A percentile compares a stretch with the other conserved stretches of the same genome.
Conservation (phyloP, 2,797 vertebrate species). For the Siniperca obscura region DNA sequence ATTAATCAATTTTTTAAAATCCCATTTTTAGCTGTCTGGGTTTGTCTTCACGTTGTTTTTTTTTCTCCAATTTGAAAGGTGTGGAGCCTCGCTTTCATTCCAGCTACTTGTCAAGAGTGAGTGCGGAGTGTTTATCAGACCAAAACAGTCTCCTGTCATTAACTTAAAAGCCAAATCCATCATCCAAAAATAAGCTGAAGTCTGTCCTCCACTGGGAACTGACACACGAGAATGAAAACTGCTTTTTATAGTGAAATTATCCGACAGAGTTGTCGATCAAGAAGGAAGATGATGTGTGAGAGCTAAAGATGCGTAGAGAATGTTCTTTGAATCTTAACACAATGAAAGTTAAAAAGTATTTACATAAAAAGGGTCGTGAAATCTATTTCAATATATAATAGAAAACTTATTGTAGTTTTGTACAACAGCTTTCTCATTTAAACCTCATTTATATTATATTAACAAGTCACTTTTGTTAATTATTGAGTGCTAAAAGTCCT, state of each 20-base stretch:
- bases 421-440: not conserved
- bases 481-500: not conserved
- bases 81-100: conserved; percentile 51
- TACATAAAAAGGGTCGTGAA: not conserved
- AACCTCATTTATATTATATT: not conserved
- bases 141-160: conserved; percentile 73
- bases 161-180: conserved; percentile 76
- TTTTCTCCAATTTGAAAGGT: conserved; percentile 54
- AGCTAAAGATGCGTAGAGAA: conserved; percentile 16
- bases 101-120: conserved; percentile 61
- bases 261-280: conserved; percentile 51
- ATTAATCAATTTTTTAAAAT: conserved; percentile 33
- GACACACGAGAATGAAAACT: conserved; percentile 53
- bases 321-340: conserved; percentile 16
- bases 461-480: not conserved
- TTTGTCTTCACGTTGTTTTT: conserved; percentile 41
- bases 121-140: conserved; percentile 64
- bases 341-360: conserved; percentile 26
- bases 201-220: conserved; percentile 55
- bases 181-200: conserved; percentile 70
- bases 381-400: not conserved
- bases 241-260: conserved; percentile 57
- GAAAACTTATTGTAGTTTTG: not conserved
- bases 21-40: conserved; percentile 36
- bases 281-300: conserved; percentile 25